phyloP scores from a whole-genome alignment of 2,113 vertebrate species.

The Aspiorhynchus laticeps region DNA sequence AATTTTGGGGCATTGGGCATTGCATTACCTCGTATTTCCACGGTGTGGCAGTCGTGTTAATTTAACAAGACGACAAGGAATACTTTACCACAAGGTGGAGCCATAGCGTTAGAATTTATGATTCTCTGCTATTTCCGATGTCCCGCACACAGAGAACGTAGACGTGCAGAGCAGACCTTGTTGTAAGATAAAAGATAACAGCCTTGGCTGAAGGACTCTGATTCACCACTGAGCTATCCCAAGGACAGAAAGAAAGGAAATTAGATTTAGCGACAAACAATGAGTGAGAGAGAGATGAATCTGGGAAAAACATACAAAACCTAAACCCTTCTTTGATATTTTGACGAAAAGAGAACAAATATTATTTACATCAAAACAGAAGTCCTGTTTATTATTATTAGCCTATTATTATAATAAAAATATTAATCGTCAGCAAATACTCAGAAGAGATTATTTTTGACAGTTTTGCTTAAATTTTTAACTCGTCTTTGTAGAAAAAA shows the following conservation, averaged over 20 bases:
- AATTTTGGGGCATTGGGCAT: too few relatives aligned
- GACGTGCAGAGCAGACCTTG: slow-evolving; percentile 1
- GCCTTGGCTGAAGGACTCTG: slow-evolving; percentile 47
- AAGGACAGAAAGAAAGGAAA: slow-evolving; percentile 25
- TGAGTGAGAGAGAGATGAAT: not conserved
- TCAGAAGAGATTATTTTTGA: not conserved
- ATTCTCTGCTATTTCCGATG: not conserved
- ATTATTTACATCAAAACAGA: not conserved
- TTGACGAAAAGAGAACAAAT: too few relatives aligned
- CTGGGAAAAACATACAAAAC: not conserved
- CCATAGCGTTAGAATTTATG: not conserved
- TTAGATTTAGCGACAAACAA: not conserved
- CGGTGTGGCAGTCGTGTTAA: not conserved
- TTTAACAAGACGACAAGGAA: not conserved
- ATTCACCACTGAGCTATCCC: slow-evolving; percentile 47
- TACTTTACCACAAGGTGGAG: not conserved
- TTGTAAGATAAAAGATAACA: slow-evolving; percentile 47
- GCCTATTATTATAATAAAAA: not conserved
- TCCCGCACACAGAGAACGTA: slow-evolving; percentile 7
- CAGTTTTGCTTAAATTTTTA: not conserved
- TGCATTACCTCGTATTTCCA: slow-evolving; percentile 3
- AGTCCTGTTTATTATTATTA: not conserved
- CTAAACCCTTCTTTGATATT: not conserved
- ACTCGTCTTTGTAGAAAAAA: not conserved
- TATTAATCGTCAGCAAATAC: not conserved